A percentile compares a stretch with the other conserved stretches of the same genome.
Evolutionary conservation across 2,888 invertebrate species (phyloP).

Genomic region (Corythucha ciliata): DNA sequence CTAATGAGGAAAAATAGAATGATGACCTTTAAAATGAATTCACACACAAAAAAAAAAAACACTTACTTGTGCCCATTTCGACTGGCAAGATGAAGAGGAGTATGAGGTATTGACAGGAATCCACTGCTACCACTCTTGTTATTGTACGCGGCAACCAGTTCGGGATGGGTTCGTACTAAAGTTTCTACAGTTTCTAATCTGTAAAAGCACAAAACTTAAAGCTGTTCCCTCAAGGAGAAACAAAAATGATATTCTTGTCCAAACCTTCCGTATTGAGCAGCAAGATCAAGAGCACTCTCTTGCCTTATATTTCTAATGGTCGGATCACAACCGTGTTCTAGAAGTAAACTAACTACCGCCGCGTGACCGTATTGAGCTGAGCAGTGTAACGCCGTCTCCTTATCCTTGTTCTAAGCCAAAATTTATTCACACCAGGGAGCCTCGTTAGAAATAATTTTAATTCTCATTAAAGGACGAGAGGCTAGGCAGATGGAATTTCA

Average conservation of each 20-base stretch:
- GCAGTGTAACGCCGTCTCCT: constrained; percentile 86
- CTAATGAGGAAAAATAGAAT: too few species aligned
- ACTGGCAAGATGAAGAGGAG: constrained; percentile 87
- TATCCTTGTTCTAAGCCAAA: constrained; percentile 80
- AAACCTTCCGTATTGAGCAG: constrained; percentile 83
- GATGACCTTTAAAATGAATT: too few species aligned
- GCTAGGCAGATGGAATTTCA: too few species aligned
- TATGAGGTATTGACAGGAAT: constrained; percentile 57
- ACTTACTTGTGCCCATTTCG: constrained; percentile 83
- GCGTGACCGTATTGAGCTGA: constrained; percentile 90
- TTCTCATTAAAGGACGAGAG: too few species aligned
- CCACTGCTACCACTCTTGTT: constrained; percentile 41
- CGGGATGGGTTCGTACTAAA: constrained; percentile 72
- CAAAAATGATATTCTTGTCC: too few species aligned
- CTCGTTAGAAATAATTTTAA: too few species aligned
- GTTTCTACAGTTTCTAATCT: constrained; percentile 81
- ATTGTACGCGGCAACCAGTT: constrained; percentile 62
- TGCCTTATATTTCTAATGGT: constrained; percentile 75
- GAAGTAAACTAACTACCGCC: constrained; percentile 68
- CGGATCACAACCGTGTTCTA: constrained; percentile 80
- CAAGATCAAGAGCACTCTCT: constrained; percentile 88
- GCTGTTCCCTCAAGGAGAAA: neutral
- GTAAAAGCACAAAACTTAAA: constrained; percentile 35
- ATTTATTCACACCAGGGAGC: too few species aligned
- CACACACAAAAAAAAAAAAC: neutral